Conservation (phyloP, 2,797 vertebrate genomes). For the Meriones psammophilus region DNA sequence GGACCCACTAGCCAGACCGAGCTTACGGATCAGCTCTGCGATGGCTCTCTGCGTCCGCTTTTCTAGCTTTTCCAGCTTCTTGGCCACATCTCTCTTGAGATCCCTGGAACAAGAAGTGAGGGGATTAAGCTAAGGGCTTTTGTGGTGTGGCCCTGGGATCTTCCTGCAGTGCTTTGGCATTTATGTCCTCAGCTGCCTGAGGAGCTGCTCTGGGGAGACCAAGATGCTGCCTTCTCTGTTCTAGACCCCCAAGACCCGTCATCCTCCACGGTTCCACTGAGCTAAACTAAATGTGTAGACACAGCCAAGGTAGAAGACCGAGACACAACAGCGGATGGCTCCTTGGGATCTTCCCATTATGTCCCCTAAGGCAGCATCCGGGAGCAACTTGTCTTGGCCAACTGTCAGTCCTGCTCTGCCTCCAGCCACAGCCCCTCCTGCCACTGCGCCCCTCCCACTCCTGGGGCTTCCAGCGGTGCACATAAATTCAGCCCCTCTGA, state of each 20-base stretch:
- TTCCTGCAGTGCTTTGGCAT: neutral
- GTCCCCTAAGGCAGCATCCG: too few relatives aligned
- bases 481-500: neutral
- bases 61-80: conserved; percentile 98
- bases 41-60: conserved; percentile 98
- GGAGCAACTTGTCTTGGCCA: accelerated
- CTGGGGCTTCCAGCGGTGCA: neutral
- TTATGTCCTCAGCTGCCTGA: neutral
- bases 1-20: accelerated
- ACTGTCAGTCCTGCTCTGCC: neutral
- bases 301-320: accelerated
- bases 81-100: conserved; percentile 97
- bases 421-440: neutral
- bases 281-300: neutral
- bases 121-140: neutral
- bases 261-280: neutral
- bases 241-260: neutral
- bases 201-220: neutral
- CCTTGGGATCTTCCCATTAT: neutral
- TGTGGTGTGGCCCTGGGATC: neutral
- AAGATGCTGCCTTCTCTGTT: neutral
- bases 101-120: conserved; percentile 89
- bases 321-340: neutral
- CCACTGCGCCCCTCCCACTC: too few relatives aligned
- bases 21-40: conserved; percentile 95